A percentile compares a stretch with the other conserved stretches of the same genome.
Evolutionary conservation across 2,888 invertebrate species (phyloP).

Genomic region (Drosophila flavopinicola): DNA sequence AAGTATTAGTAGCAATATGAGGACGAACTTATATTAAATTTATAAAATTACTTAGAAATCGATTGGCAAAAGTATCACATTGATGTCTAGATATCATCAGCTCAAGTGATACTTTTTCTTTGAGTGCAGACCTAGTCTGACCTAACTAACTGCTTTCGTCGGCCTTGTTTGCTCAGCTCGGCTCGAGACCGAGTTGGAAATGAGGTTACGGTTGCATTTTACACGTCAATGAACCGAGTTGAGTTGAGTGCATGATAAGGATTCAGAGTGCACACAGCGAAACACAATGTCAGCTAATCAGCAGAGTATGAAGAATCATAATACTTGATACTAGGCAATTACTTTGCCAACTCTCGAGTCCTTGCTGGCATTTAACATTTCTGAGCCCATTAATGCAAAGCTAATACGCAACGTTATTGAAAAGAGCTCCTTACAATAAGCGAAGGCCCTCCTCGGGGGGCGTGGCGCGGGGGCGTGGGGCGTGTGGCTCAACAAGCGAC

Average conservation of each 20-base stretch:
- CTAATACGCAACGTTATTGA: constrained; percentile 42
- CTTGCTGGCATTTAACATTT: constrained; percentile 30
- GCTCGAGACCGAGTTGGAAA: constrained; percentile 34
- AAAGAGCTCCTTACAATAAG: constrained; percentile 30
- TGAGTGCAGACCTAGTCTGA: constrained; percentile 9
- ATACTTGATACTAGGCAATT: constrained; percentile 18
- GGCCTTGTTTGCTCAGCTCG: constrained; percentile 32
- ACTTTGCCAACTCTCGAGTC: constrained; percentile 7
- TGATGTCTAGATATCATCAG: too few relatives aligned
- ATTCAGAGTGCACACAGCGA: constrained; percentile 32
- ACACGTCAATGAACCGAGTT: constrained; percentile 48
- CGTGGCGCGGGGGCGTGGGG: not conserved
- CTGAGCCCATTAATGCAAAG: constrained; percentile 32
- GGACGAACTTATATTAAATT: too few relatives aligned
- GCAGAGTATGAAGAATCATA: constrained; percentile 12
- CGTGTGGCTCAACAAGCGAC: constrained; percentile 31
- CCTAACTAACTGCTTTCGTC: constrained; percentile 9
- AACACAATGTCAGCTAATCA: constrained; percentile 48
- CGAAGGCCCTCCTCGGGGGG: too few relatives aligned
- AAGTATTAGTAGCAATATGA: too few relatives aligned
- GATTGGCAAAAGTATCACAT: too few relatives aligned
- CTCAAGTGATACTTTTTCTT: too few relatives aligned
- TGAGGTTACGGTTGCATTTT: constrained; percentile 64
- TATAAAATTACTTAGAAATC: too few relatives aligned
- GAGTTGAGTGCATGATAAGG: constrained; percentile 31